Conservation (phyloP, 53 echinoderm and acorn worm genomes). For the Holothuria leucospilota region DNA sequence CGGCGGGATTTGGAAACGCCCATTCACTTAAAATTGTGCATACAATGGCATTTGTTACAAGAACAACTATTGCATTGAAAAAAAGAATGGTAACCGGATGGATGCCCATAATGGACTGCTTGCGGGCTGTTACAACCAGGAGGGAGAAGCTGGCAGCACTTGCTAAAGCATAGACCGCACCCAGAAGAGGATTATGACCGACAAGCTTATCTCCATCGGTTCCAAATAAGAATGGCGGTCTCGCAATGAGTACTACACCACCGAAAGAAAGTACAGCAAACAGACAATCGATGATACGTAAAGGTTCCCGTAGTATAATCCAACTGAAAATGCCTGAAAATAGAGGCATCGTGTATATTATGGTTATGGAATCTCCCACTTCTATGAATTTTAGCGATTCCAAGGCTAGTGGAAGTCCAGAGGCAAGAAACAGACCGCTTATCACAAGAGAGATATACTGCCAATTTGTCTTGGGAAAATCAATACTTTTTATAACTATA, state of each 20-base stretch:
- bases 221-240: slow-evolving; percentile 43
- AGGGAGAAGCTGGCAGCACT: slow-evolving; percentile 29
- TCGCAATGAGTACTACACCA: slow-evolving; percentile 39
- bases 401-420: slow-evolving; percentile 11
- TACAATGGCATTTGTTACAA: neutral
- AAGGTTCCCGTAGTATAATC: slow-evolving; percentile 35
- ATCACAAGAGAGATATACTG: slow-evolving; percentile 25
- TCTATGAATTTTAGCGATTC: slow-evolving; percentile 27
- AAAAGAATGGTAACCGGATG: slow-evolving; percentile 33
- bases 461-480: slow-evolving; percentile 23
- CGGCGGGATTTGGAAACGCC: slow-evolving; percentile 1
- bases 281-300: slow-evolving; percentile 32
- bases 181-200: slow-evolving; percentile 10
- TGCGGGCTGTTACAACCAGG: slow-evolving; percentile 3
- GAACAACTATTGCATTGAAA: slow-evolving; percentile 6
- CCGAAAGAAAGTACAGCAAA: slow-evolving; percentile 38
- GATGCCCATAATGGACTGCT: slow-evolving; percentile 27
- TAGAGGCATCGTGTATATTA: slow-evolving; percentile 41
- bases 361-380: slow-evolving; percentile 40
- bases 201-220: neutral
- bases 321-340: slow-evolving; percentile 46
- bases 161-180: slow-evolving; percentile 26
- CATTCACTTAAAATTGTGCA: slow-evolving; percentile 24
- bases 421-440: slow-evolving; percentile 5
- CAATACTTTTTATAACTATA: neutral